Conservation (phyloP, 2,797 vertebrate genomes). For the Denticeps clupeoides region DNA sequence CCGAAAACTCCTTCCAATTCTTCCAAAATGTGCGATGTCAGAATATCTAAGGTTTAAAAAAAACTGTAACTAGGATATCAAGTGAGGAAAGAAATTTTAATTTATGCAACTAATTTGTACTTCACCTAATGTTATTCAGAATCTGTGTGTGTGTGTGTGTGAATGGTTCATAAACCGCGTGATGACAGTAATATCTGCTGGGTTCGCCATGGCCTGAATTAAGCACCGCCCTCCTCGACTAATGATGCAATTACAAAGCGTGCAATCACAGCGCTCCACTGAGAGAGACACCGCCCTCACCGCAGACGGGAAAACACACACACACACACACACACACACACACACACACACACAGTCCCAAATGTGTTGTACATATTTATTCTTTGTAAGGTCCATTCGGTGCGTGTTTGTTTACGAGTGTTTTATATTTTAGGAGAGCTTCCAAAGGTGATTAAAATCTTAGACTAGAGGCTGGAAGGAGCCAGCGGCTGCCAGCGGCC, state of each 20-base stretch:
- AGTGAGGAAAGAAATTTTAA: too few relatives aligned
- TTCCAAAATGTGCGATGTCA: too few relatives aligned
- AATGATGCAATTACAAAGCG: slow-evolving; percentile 79
- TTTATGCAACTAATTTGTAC: too few relatives aligned
- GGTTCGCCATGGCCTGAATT: slow-evolving; percentile 72
- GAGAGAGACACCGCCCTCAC: slow-evolving; percentile 37
- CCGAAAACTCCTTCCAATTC: too few relatives aligned
- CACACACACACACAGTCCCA: slow-evolving; percentile 13
- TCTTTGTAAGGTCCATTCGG: not conserved
- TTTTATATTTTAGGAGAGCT: not conserved
- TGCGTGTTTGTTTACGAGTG: not conserved
- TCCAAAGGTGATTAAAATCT: not conserved
- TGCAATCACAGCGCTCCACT: slow-evolving; percentile 73
- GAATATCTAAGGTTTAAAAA: too few relatives aligned
- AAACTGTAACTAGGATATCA: too few relatives aligned
- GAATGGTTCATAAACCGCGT: slow-evolving; percentile 71
- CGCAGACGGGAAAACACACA: slow-evolving; percentile 9
- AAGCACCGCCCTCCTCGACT: slow-evolving; percentile 77
- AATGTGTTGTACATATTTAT: slow-evolving; percentile 1
- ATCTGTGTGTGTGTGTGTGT: slow-evolving; percentile 14
- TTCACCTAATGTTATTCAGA: too few relatives aligned
- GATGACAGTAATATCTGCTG: slow-evolving; percentile 78
- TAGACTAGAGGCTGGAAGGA: not conserved
- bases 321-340: slow-evolving; percentile 13
- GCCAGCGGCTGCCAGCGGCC: slow-evolving; percentile 1